Conservation (phyloP, 1,140 invertebrate genomes). For the Uloborus diversus region DNA sequence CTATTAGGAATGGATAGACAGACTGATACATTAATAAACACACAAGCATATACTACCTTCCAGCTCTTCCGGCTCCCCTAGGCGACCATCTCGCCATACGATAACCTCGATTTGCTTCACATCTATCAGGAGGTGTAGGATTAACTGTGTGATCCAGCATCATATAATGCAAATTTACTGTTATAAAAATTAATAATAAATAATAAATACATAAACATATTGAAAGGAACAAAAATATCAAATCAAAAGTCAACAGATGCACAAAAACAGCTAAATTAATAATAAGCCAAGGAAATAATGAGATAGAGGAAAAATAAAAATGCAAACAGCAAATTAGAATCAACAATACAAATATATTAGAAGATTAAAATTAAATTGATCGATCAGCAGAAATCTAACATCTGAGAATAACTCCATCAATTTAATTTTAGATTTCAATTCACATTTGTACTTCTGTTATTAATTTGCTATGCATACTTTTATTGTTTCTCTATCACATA, state of each 20-base stretch:
- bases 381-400: no score
- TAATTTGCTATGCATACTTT: no score
- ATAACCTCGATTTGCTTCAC: background rate
- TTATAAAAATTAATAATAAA: background rate
- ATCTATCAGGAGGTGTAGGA: conserved; percentile 14
- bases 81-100: conserved; percentile 25
- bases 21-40: background rate
- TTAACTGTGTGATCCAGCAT: conserved; percentile 35
- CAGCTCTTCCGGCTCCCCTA: conserved; percentile 6
- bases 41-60: background rate
- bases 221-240: background rate
- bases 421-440: no score
- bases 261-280: background rate
- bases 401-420: no score
- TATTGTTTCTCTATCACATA: no score
- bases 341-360: background rate
- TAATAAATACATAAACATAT: background rate
- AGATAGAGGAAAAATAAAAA: no score
- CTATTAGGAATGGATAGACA: background rate
- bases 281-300: background rate
- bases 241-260: background rate
- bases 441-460: no score
- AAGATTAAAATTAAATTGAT: background rate
- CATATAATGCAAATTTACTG: conserved; percentile 14
- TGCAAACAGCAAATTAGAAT: background rate